Base-by-base conservation (phyloP, 1,140 invertebrate species). In the Drosophila kepulauana region DNA sequence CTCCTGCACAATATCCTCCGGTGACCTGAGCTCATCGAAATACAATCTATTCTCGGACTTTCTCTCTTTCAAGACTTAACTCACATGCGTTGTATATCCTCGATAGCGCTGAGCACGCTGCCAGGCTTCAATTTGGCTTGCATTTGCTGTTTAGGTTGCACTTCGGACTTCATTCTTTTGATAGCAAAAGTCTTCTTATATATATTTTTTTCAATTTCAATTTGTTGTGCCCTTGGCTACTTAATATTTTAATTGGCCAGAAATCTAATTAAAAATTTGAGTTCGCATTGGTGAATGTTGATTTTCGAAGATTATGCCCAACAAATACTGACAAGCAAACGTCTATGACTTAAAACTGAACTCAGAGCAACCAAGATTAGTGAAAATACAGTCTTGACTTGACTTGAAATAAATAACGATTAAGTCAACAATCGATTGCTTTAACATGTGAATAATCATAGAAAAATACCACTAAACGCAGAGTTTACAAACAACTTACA, bases 31-130 rank as follows among this genome's bases (percentile, higher is more conserved):
- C 4, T 2, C 33, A 7, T 56, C n/a, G 5, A 45, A 10, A n/a
- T 43, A 25, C 3, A 49, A 33, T 33, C 13, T 15, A 5, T 8
- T 25, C 5, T 35, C 46, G 3, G 28, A 46, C 28, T 11, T 45
- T 6, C 33, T 33, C 35, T 38, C 5, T n/a, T 3, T 11, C 20
- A 25, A 25, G 8, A 13, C 30, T 6, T 13, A 25, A 79, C 81
- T 82, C 15, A 86, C 82, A 86, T 28, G 52, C 79, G 65, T 49
- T 86, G 82, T 11, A 86, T 81, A 8, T 86, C 82, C 46, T 81
- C 64, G 2, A 81, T 49, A 51, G 76, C 79, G 1, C 45, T 72
- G 4, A 82, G 43, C 0, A 78, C 11, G 10, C 48, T 68, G 5
- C 63, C 71, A 10, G 35, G 62, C 30, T 49, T 82, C 11, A 30